Conservation (phyloP, 2,113 vertebrate species). For the Cyprinodon brontotheroides region DNA sequence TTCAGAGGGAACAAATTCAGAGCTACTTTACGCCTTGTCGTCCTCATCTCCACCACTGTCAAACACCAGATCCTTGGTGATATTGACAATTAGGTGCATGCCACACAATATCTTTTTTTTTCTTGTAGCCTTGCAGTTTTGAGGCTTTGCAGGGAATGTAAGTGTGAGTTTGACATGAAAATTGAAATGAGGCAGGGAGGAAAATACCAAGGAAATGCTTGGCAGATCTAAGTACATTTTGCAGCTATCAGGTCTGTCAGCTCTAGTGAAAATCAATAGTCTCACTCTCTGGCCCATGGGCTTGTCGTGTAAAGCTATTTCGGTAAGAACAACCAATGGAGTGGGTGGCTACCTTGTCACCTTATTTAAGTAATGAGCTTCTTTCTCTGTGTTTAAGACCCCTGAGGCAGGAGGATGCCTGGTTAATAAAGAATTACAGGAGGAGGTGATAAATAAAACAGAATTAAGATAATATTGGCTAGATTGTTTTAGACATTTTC, state of each 20-base stretch:
- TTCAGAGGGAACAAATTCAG: conserved; percentile 11
- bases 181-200: conserved; percentile 29
- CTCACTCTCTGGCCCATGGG: conserved; percentile 47
- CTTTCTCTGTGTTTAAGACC: conserved; percentile 56
- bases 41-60: conserved; percentile 22
- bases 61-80: conserved; percentile 25
- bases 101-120: conserved; percentile 22
- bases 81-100: conserved; percentile 56
- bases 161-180: conserved; percentile 44
- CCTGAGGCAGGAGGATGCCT: conserved; percentile 55
- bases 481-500: conserved; percentile 40
- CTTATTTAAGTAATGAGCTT: conserved; percentile 66
- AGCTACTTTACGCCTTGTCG: conserved; percentile 18
- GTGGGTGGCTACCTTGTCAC: conserved; percentile 53
- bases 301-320: conserved; percentile 47
- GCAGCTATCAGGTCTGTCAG: conserved; percentile 67
- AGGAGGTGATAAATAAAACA: conserved; percentile 70
- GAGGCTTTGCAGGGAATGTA: conserved; percentile 38
- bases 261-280: conserved; percentile 71
- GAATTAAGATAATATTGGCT: conserved; percentile 37
- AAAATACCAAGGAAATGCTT: conserved; percentile 49
- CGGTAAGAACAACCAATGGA: conserved; percentile 59
- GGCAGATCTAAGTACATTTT: conserved; percentile 63
- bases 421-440: conserved; percentile 70
- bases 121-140: conserved; percentile 31